These are phyloP conservation scores for Scomber scombrus DNA, from an alignment of 2,113 vertebrate genomes.

Conservation along the genomic window DNA sequence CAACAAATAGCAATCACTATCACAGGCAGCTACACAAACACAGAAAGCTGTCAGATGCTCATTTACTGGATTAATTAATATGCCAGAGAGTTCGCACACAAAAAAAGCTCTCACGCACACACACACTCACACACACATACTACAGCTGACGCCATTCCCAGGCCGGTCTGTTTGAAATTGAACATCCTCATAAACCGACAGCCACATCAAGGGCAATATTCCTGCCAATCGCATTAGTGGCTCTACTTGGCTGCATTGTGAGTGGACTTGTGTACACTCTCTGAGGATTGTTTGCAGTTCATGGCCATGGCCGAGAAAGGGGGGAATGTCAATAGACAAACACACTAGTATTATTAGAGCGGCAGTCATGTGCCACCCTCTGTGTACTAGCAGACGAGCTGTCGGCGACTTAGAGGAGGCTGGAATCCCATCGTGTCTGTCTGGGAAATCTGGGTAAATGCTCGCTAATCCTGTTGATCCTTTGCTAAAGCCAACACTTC, in stretches of 20 bases:
- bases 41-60: conserved; percentile 37
- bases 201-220: conserved; percentile 63
- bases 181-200: conserved; percentile 62
- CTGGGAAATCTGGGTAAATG: conserved; percentile 83
- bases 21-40: conserved; percentile 32
- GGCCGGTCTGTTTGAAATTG: conserved; percentile 43
- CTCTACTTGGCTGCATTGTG: conserved; percentile 29
- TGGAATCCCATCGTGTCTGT: conserved; percentile 75
- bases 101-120: background rate
- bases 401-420: conserved; percentile 74
- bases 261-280: conserved; percentile 49
- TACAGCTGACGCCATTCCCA: conserved; percentile 37
- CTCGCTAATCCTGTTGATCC: conserved; percentile 82
- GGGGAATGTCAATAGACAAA: conserved; percentile 61
- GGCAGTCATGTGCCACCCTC: conserved; percentile 73
- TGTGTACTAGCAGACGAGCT: conserved; percentile 60
- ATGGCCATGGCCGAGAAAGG: conserved; percentile 58
- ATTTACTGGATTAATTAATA: conserved; percentile 61
- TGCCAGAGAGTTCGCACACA: conserved; percentile 40
- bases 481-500: conserved; percentile 81
- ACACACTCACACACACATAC: conserved; percentile 9
- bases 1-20: conserved; percentile 8
- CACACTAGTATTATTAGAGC: conserved; percentile 57
- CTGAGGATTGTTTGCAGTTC: conserved; percentile 67
- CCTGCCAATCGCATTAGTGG: conserved; percentile 56